A percentile compares a stretch with the other conserved stretches of the same genome.
Conservation (phyloP, 2,113 vertebrate genomes). For the Myotis lucifugus region DNA sequence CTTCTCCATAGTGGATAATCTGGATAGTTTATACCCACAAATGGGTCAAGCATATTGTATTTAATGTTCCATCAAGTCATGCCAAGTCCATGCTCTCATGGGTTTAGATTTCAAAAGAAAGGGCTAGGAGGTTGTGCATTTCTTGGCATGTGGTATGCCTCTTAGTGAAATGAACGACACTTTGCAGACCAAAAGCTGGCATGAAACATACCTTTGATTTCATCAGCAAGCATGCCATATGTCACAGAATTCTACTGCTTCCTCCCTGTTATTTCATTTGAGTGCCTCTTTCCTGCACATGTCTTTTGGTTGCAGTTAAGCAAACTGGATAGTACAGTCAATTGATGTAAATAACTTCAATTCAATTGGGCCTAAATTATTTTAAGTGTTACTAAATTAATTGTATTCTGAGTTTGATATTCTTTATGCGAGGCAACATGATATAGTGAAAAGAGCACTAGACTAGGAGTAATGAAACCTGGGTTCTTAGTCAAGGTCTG, state of each 20-base stretch:
- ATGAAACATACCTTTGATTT: conserved; percentile 81
- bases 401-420: conserved; percentile 21
- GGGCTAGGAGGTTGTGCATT: conserved; percentile 64
- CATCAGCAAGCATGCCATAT: conserved; percentile 82
- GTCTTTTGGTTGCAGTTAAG: conserved; percentile 46
- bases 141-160: conserved; percentile 72
- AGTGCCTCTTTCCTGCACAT: conserved; percentile 56
- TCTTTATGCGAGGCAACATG: neutral
- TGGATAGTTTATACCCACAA: conserved; percentile 53
- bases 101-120: conserved; percentile 70
- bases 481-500: neutral
- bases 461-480: neutral
- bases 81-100: conserved; percentile 49
- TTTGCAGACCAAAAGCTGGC: conserved; percentile 79
- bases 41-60: conserved; percentile 61
- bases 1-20: neutral
- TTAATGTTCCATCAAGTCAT: conserved; percentile 46
- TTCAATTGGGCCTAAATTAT: conserved; percentile 62
- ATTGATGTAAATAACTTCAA: conserved; percentile 67
- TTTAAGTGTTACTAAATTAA: conserved; percentile 36
- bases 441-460: neutral
- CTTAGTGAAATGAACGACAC: conserved; percentile 80
- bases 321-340: conserved; percentile 60
- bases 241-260: conserved; percentile 77
- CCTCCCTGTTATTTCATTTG: conserved; percentile 76